phyloP scores from a whole-genome alignment of 1,140 invertebrate genomes.

The Arctopsyche grandis region DNA sequence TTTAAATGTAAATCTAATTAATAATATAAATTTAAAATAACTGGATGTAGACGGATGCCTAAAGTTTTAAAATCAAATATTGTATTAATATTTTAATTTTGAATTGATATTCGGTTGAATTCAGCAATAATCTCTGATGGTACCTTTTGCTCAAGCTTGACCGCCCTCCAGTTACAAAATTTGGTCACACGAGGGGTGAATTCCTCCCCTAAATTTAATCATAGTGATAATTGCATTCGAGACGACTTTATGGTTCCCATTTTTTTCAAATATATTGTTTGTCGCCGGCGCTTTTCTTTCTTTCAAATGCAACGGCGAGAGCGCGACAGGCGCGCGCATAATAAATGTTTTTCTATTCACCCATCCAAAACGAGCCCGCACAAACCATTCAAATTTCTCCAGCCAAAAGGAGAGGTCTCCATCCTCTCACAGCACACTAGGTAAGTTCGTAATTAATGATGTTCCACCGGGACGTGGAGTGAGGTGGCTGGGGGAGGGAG shows the following conservation, averaged over 20 bases:
- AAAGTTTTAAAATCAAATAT: too few species aligned
- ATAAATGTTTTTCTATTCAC: constrained; percentile 53
- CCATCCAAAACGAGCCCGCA: constrained; percentile 24
- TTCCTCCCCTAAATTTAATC: background rate
- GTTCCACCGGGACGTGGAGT: background rate
- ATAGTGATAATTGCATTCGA: constrained; percentile 10
- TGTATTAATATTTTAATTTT: too few species aligned
- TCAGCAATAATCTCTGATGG: too few species aligned
- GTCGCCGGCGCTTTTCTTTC: constrained; percentile 4
- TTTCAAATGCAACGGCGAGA: background rate
- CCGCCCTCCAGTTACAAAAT: background rate
- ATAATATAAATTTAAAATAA: too few species aligned
- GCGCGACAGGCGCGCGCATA: constrained; percentile 31
- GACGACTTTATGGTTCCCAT: background rate
- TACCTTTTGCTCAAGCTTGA: background rate
- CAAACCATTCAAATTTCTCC: constrained; percentile 49
- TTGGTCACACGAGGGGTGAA: constrained; percentile 34
- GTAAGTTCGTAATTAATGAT: constrained; percentile 52
- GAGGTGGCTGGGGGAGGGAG: too few species aligned
- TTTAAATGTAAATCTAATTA: too few species aligned
- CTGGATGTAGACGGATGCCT: too few species aligned
- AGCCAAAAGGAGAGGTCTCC: constrained; percentile 44
- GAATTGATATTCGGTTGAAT: too few species aligned
- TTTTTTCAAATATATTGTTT: background rate
- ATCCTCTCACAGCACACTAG: constrained; percentile 40